Evolutionary conservation across 1,140 invertebrate genomes (phyloP), one percentile per base, ranked within the genome.

Genomic region (Trachymyrmex septentrionalis): DNA sequence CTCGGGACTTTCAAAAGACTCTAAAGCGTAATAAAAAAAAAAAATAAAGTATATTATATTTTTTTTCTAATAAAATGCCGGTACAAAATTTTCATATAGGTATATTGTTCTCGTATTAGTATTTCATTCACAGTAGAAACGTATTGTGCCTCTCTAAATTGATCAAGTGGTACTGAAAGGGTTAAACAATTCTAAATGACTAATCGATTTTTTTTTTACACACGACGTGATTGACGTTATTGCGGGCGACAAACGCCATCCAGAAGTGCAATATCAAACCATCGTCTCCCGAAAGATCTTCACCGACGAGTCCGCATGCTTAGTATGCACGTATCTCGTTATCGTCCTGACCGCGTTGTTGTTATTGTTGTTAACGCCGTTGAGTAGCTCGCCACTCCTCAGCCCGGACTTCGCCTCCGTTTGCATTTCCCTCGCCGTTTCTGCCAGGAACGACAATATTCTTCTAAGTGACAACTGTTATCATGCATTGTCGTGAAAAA

Each of bases 201-300:
- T 50, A 55, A 57, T 57, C 76, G 6, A 30, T n/a, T 24, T 24
- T 5, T 5, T 34, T 14, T 67, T 75, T 55, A 55, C 16, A 30
- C 38, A 19, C 14, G 0, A 69, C 34, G 48, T 21, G 64, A 24
- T 55, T 55, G 34, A 69, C 12, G 10, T 55, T 19, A 44, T 30
- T 24, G 44, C 4, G 27, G 5, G 34, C 53, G 27, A 30, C 64
- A 4, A 78, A 66, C 24, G 34, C 44, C 24, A 48, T 61, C 34
- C 50, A 48, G 19, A n/a, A 30, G 16, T 61, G 55, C 76, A 55
- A 72, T 81, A 94, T 95, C 94, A 96, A 77, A 96, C 95, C n/a
- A 95, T 96, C 64, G 96, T 96, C 75, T 96, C 96, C 6, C 95
- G 94, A 80, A 96, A 96, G 63, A 96, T 96, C 81, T 95, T 95